Evolutionary conservation across 2,113 vertebrate genomes (phyloP), one percentile per base, ranked within the genome.

Genomic region (Peromyscus californicus): DNA sequence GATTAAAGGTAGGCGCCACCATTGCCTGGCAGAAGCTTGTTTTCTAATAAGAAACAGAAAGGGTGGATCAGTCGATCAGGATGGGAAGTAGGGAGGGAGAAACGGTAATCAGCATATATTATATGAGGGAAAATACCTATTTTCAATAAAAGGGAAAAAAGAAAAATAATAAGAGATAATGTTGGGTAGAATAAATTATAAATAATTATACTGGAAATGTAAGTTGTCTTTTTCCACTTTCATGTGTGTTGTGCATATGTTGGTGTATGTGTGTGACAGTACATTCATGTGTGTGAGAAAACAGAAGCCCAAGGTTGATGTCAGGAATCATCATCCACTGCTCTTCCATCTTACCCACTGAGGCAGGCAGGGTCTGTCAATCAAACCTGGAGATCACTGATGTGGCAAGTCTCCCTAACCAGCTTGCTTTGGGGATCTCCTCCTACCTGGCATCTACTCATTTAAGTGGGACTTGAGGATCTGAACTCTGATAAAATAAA

Each of bases 181-280:
- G 26, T 45, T 94, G 24, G 63, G 72, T 91, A 69, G 22, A 24
- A 79, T 88, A 95, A 96, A 96, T 21, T 76, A 26, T 48, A 97
- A 93, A 15, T 90, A 78, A 74, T 36, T 89, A 1, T 74, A 79
- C 75, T 63, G 70, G 39, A 75, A 48, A 29, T 76, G 45, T 24
- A 78, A 48, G 42, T 48, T 76, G 75, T 78, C 75, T 78, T 48
- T 78, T 78, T 45, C 12, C 6, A 48, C 45, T 48, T 51, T 51
- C 26, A 17, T 31, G 45, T 31, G 26, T 31, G 74, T 7, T 76
- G 24, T 48, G 5, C 11, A 7, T 29, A 31, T 31, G 26, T 51
- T 48, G 75, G 45, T 15, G 29, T 24, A 31, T 51, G 45, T 78
- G 45, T 51, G 26, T 78, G 48, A 48, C 7, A 31, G 75, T 17